These are phyloP conservation scores for Patiria pectinifera DNA, from an alignment of 53 echinoderm and acorn worm species.

Conservation along the genomic window DNA sequence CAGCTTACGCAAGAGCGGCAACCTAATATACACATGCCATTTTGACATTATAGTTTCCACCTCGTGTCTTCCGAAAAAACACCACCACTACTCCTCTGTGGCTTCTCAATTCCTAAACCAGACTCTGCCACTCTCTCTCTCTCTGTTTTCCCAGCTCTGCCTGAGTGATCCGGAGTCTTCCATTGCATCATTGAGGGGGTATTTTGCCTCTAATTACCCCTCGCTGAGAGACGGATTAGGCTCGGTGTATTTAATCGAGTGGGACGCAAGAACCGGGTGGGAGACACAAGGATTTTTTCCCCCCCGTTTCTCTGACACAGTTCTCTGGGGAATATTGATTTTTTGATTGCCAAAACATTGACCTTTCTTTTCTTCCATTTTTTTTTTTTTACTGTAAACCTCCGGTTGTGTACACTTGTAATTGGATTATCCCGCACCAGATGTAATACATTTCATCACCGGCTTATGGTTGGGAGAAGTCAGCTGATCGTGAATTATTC, in stretches of 20 bases:
- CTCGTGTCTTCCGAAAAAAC: neutral
- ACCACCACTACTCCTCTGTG: neutral
- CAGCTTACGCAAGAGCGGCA: neutral
- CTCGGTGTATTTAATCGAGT: conserved; percentile 26
- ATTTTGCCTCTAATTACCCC: conserved; percentile 29
- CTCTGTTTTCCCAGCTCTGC: neutral
- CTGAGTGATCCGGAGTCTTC: conserved; percentile 27
- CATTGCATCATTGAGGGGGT: conserved; percentile 61
- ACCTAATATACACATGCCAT: neutral
- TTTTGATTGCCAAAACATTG: conserved; percentile 18
- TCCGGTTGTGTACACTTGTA: neutral
- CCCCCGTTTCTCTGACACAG: neutral
- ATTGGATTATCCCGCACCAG: neutral
- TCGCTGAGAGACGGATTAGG: conserved; percentile 30
- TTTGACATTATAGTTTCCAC: conserved; percentile 24
- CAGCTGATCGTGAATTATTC: conserved; percentile 5
- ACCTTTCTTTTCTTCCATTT: neutral
- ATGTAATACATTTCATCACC: neutral
- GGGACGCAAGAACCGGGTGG: neutral
- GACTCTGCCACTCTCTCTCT: neutral
- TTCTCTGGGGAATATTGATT: neutral
- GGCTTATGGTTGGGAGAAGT: neutral
- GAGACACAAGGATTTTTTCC: neutral
- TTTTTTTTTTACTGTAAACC: neutral
- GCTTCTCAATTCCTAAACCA: neutral